Evolutionary conservation across 2,888 invertebrate genomes (phyloP), one percentile per base, ranked within the genome.

Genomic region (Cylloceria caligata): DNA sequence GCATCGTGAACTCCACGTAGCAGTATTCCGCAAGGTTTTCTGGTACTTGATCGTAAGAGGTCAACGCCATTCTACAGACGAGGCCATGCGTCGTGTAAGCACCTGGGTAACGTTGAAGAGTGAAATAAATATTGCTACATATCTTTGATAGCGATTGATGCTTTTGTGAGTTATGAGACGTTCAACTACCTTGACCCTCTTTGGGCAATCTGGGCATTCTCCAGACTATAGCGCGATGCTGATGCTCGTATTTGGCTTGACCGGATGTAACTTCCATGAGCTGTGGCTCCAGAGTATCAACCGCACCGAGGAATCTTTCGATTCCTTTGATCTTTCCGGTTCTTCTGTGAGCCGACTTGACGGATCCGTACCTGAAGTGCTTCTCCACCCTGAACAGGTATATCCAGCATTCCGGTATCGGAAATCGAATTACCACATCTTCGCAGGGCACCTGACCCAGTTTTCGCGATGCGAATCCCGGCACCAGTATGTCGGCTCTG

Each of bases 391-490:
- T 95, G 94, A 99, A 99, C 90, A 99, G 94, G 93, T 99, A 99
- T 90, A 99, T 99, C 99, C 99, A 99, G 91, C 98, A 97, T 93
- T 99, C 99, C 21, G 99, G 99, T 89, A 99, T 98, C 13, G 99
- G 99, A 93, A 99, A 97, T 74, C 98, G 95, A 75, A 99, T 96
- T 93, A 97, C 96, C 36, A 99, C 99, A 93, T 99, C 99, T 93
- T 99, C 98, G 93, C 99, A 99, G 36, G 99, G 99, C 88, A 98
- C 97, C 93, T 99, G 99, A 0, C 99, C 98, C 85, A 98, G 94
- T 93, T 98, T 98, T 88, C 99, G 96, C 77, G 98, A 98, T 72
- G 98, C 97, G 93, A 99, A 99, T 45, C 99, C 99, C 0, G 99
- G 99, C 73, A 99, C 99, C 90, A 99, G 94, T 86, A 98, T 97